These are phyloP conservation scores for Corythoichthys intestinalis DNA, from an alignment of 2,113 vertebrate genomes.

Conservation along the genomic window DNA sequence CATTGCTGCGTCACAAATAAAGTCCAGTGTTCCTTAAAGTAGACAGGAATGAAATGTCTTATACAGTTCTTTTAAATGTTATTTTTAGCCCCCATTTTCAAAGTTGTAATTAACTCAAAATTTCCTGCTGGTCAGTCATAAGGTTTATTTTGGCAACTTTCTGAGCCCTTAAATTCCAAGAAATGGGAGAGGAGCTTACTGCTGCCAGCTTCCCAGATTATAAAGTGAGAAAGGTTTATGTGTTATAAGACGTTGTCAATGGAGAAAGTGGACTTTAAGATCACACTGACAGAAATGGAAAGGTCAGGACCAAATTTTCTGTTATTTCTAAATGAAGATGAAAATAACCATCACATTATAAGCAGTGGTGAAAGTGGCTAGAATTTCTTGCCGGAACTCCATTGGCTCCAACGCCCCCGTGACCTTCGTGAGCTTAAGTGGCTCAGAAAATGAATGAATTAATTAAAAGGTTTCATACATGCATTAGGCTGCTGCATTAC, in stretches of 20 bases:
- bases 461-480: no score
- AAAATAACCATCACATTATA: not conserved
- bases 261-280: not conserved
- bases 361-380: no score
- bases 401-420: no score
- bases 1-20: not conserved
- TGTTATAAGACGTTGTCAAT: not conserved
- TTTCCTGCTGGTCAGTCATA: not conserved
- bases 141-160: constrained; percentile 5
- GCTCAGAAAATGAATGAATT: no score
- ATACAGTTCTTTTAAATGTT: not conserved
- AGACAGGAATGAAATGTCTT: not conserved
- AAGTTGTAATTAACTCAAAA: not conserved
- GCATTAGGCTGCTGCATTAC: no score
- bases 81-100: not conserved
- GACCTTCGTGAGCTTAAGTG: no score
- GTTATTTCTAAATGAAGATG: not conserved
- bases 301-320: constrained; percentile 14
- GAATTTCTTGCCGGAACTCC: no score
- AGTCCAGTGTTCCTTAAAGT: not conserved
- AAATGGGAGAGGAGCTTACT: constrained; percentile 8
- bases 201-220: constrained; percentile 12
- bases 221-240: constrained; percentile 2
- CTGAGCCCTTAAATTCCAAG: constrained; percentile 3
- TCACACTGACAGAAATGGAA: constrained; percentile 8